Percentiles rank a stretch among this genome's conserved stretches.
Conservation (phyloP, 2,888 invertebrate species). For the Lithophane socia region DNA sequence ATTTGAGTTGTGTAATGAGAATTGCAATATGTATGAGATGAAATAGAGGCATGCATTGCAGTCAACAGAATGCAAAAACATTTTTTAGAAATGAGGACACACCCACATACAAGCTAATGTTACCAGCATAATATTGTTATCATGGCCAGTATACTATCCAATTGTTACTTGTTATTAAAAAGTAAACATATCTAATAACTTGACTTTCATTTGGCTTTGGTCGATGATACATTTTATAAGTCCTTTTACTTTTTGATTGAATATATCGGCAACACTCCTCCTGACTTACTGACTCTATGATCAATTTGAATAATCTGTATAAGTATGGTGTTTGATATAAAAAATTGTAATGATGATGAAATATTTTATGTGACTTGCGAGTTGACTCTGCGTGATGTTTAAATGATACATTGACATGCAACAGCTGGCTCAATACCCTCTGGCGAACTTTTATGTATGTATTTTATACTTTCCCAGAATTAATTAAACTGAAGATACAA, state of each 20-base stretch:
- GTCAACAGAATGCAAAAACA: background rate
- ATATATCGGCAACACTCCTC: background rate
- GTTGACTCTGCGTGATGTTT: background rate
- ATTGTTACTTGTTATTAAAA: background rate
- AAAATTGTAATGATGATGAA: slow-evolving; percentile 19
- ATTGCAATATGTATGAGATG: background rate
- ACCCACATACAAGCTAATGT: slow-evolving; percentile 12
- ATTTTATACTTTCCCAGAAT: background rate
- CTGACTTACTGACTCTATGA: background rate
- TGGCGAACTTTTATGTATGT: background rate
- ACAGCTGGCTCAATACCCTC: background rate
- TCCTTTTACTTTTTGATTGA: background rate
- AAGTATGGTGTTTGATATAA: background rate
- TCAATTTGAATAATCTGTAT: background rate
- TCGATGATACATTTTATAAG: background rate
- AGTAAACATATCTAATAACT: background rate
- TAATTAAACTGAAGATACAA: background rate
- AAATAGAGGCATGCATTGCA: background rate
- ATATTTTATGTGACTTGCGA: slow-evolving; percentile 17
- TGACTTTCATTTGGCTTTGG: background rate
- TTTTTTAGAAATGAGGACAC: slow-evolving; percentile 24
- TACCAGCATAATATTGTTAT: background rate
- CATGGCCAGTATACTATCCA: background rate
- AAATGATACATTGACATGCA: slow-evolving; percentile 5
- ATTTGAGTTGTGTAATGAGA: background rate